A percentile compares a stretch with the other conserved stretches of the same genome.
Conservation (phyloP, 1,140 invertebrate genomes). For the Apis mellifera region DNA sequence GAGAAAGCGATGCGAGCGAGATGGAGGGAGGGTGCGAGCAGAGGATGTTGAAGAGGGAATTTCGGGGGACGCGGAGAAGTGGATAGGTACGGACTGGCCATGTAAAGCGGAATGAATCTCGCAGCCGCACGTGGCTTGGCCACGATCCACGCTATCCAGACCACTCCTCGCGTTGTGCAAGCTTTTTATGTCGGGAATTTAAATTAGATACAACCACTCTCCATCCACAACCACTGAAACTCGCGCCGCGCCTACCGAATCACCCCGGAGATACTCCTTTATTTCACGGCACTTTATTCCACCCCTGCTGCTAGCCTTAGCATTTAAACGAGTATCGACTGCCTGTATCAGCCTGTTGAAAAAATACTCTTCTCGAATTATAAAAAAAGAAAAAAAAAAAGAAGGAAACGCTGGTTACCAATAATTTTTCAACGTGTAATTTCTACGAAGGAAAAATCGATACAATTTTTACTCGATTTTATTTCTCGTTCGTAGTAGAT, state of each 20-base stretch:
- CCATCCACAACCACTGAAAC: constrained; percentile 67
- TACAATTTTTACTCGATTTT: too few species aligned
- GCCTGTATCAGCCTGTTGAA: not conserved
- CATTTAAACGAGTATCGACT: constrained; percentile 57
- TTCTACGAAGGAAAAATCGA: too few species aligned
- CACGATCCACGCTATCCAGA: constrained; percentile 73
- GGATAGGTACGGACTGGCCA: constrained; percentile 67
- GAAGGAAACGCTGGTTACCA: too few species aligned
- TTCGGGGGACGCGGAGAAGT: constrained; percentile 60
- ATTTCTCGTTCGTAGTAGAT: too few species aligned
- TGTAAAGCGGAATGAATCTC: constrained; percentile 77
- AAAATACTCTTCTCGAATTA: not conserved
- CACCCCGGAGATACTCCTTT: constrained; percentile 66
- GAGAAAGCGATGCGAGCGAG: constrained; percentile 12
- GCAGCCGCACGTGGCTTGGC: constrained; percentile 77
- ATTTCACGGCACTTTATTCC: constrained; percentile 69
- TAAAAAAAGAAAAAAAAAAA: too few species aligned
- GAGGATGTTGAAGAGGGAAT: constrained; percentile 52
- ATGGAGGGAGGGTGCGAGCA: constrained; percentile 27
- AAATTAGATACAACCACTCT: constrained; percentile 76
- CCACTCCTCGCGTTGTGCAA: constrained; percentile 70
- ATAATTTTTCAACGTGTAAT: not conserved
- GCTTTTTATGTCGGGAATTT: constrained; percentile 76
- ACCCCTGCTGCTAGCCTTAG: constrained; percentile 51
- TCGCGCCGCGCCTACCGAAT: constrained; percentile 71